These are phyloP conservation scores for Rhagoletis pomonella DNA, from an alignment of 1,140 invertebrate genomes.

Conservation along the genomic window DNA sequence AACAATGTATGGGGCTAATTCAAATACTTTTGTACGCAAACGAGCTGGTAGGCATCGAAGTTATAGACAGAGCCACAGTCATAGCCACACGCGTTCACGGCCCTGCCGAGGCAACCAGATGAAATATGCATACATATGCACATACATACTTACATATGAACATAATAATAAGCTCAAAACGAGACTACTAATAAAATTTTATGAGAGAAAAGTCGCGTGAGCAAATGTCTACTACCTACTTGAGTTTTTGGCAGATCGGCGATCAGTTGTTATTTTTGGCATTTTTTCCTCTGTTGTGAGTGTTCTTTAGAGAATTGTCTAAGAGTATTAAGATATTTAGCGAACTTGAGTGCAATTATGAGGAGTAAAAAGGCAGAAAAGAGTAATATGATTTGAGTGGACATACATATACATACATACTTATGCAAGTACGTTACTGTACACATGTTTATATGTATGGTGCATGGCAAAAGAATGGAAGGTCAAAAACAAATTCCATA, in stretches of 20 bases:
- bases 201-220: constrained; percentile 17
- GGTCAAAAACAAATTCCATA: background rate
- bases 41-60: background rate
- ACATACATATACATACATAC: background rate
- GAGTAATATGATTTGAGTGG: background rate
- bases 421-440: background rate
- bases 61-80: background rate
- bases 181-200: background rate
- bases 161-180: background rate
- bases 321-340: too few relatives aligned
- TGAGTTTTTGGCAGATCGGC: background rate
- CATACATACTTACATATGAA: background rate
- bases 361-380: background rate
- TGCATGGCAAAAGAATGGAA: too few relatives aligned
- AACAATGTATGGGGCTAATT: too few relatives aligned
- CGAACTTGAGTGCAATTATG: background rate
- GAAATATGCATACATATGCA: background rate
- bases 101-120: background rate
- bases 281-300: too few relatives aligned
- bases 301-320: background rate
- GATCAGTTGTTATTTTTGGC: background rate
- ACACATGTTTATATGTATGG: too few relatives aligned
- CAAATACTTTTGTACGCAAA: too few relatives aligned
- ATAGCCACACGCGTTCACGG: constrained; percentile 25
- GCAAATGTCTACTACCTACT: background rate